These are phyloP conservation scores for Hemistola chrysoprasaria DNA, from an alignment of 2,888 invertebrate genomes.

Conservation along the genomic window DNA sequence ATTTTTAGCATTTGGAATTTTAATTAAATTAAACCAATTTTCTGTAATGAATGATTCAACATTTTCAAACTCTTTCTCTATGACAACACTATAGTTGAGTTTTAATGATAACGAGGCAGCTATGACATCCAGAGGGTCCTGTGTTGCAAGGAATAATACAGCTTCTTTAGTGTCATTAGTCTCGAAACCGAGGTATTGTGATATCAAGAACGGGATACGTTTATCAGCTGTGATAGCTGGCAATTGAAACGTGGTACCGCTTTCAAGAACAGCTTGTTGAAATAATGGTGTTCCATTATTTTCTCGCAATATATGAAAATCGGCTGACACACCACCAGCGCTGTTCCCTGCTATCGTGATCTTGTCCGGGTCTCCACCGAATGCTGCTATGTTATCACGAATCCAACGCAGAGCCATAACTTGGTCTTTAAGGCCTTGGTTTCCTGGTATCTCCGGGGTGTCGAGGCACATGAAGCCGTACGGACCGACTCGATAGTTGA, in stretches of 20 bases:
- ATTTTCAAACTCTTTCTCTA: slow-evolving; percentile 39
- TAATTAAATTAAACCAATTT: slow-evolving; percentile 26
- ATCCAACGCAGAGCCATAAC: too few relatives aligned
- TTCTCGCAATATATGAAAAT: too few relatives aligned
- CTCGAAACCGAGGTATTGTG: slow-evolving; percentile 34
- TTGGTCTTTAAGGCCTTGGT: too few relatives aligned
- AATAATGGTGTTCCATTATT: slow-evolving; percentile 36
- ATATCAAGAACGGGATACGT: slow-evolving; percentile 36
- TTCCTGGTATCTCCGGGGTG: too few relatives aligned
- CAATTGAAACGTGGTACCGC: slow-evolving; percentile 35
- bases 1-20: slow-evolving; percentile 29
- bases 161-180: slow-evolving; percentile 38
- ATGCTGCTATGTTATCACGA: too few relatives aligned
- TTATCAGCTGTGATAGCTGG: slow-evolving; percentile 23
- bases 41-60: slow-evolving; percentile 38
- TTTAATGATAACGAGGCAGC: slow-evolving; percentile 28
- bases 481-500: too few relatives aligned
- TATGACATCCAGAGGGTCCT: slow-evolving; percentile 35
- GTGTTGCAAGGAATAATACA: slow-evolving; percentile 33
- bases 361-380: too few relatives aligned
- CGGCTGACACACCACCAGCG: slow-evolving; percentile 48
- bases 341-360: slow-evolving; percentile 54
- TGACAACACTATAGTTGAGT: slow-evolving; percentile 33
- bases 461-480: too few relatives aligned
- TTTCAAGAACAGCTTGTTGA: too few relatives aligned